These are phyloP conservation scores for Coptodon bakossiorum DNA, from an alignment of 2,113 vertebrate species.

Conservation along the genomic window DNA sequence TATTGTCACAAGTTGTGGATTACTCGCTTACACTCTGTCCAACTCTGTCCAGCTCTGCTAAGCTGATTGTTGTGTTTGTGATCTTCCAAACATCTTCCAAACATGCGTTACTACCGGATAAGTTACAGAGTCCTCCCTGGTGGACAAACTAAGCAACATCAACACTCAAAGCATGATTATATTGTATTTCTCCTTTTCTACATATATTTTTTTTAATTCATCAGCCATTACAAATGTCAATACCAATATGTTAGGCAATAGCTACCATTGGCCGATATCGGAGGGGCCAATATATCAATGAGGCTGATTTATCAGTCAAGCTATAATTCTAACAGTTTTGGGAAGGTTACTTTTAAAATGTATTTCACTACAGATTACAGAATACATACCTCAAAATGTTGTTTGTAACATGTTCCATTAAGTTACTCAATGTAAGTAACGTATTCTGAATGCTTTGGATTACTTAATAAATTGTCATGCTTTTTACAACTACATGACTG, in stretches of 20 bases:
- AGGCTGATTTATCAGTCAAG: neutral
- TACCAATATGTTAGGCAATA: neutral
- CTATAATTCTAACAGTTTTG: neutral
- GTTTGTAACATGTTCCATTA: accelerated
- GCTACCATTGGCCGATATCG: neutral
- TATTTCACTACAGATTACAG: too few relatives aligned
- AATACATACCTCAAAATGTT: too few relatives aligned
- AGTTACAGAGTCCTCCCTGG: neutral
- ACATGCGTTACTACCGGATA: neutral
- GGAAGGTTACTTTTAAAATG: too few relatives aligned
- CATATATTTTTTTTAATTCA: accelerated
- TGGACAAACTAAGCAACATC: neutral
- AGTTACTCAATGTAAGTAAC: neutral
- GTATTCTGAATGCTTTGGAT: neutral
- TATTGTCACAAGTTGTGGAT: neutral
- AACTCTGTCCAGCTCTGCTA: neutral
- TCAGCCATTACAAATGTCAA: neutral
- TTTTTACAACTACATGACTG: neutral
- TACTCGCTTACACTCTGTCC: neutral
- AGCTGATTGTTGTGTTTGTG: neutral
- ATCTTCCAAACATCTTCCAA: neutral
- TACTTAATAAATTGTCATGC: neutral
- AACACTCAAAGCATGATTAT: neutral
- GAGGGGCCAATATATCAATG: neutral
- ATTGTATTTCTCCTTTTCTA: neutral